These are phyloP conservation scores for Anthopleura xanthogrammica DNA, from an alignment of 92 coral and sea anemone genomes.

Conservation along the genomic window DNA sequence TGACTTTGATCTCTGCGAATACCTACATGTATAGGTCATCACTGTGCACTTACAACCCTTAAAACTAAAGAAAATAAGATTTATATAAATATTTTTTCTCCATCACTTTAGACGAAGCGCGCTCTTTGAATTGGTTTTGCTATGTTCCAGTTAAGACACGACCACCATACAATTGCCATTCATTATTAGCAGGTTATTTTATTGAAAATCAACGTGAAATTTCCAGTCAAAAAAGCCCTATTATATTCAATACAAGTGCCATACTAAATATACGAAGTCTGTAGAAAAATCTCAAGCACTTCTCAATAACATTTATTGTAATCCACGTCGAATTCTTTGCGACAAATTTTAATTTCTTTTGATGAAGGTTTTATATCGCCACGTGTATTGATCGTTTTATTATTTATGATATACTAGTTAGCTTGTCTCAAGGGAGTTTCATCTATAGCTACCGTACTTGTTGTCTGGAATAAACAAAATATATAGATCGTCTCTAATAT, in stretches of 20 bases:
- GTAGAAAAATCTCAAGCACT: neutral
- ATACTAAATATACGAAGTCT: neutral
- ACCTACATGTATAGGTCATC: slow-evolving; percentile 28
- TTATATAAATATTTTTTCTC: neutral
- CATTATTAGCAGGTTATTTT: slow-evolving; percentile 22
- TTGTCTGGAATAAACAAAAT: slow-evolving; percentile 17
- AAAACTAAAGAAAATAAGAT: neutral
- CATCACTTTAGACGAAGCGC: slow-evolving; percentile 8
- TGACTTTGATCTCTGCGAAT: slow-evolving; percentile 23
- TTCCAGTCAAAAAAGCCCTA: neutral
- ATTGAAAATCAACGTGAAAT: neutral
- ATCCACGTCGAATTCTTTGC: neutral
- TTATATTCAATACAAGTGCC: neutral
- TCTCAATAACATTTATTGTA: neutral
- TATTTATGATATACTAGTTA: slow-evolving; percentile 30
- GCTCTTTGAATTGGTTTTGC: slow-evolving; percentile 13
- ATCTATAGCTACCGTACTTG: slow-evolving; percentile 13
- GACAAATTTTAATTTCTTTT: neutral
- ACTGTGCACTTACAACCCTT: neutral
- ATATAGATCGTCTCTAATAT: neutral
- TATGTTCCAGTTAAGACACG: slow-evolving; percentile 25
- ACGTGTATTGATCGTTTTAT: slow-evolving; percentile 57
- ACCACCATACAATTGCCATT: slow-evolving; percentile 6
- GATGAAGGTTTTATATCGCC: slow-evolving; percentile 32
- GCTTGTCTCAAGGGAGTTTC: slow-evolving; percentile 21